Percentiles rank a stretch among this genome's conserved stretches.
Conservation (phyloP, 2,888 invertebrate genomes). For the Meiosimyza platycephala region DNA sequence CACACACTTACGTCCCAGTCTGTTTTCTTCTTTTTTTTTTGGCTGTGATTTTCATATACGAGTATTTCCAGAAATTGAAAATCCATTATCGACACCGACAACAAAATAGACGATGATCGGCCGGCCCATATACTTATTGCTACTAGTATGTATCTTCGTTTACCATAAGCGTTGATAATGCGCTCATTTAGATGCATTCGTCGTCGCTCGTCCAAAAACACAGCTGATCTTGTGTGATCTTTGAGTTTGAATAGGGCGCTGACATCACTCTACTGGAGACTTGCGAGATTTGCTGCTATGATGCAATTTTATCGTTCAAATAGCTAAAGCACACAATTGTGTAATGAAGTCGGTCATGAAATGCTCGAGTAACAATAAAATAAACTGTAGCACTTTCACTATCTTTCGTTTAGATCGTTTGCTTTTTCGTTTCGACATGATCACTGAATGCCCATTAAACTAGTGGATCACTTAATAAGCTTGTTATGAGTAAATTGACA, state of each 20-base stretch:
- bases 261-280: slow-evolving; percentile 1
- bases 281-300: neutral
- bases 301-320: slow-evolving; percentile 16
- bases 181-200: no score
- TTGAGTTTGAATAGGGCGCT: neutral
- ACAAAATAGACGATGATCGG: no score
- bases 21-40: no score
- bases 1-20: no score
- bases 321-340: slow-evolving; percentile 27
- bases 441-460: no score
- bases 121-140: no score
- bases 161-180: no score
- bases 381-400: slow-evolving; percentile 33
- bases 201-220: neutral
- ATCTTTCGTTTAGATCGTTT: slow-evolving; percentile 9
- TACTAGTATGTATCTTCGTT: no score
- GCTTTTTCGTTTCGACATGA: neutral
- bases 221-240: slow-evolving; percentile 13
- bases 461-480: no score
- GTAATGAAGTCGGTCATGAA: slow-evolving; percentile 1
- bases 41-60: no score
- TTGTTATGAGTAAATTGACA: neutral
- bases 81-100: no score
- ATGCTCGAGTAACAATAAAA: neutral
- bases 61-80: no score